Evolutionary conservation across 2,888 invertebrate species (phyloP), one percentile per base, ranked within the genome.

Genomic region (Drosophila fulvimacula): DNA sequence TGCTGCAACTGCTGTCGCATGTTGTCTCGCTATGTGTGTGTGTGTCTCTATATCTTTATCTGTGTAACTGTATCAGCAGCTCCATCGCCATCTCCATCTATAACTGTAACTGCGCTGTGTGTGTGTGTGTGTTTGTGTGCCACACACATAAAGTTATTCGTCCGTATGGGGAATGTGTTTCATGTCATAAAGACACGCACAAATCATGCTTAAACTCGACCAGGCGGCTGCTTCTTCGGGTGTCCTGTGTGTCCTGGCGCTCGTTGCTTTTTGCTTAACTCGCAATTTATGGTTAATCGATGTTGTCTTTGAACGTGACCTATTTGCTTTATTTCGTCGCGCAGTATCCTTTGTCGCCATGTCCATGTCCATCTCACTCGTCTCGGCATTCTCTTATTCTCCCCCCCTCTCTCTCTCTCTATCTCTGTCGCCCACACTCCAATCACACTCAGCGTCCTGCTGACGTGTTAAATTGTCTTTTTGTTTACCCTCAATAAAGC

Each of bases 271-370:
- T 83, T 85, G 90, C 90, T 90, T 88, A 88, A 89, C 90, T 89
- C 82, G 89, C 89, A 89, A 90, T 90, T 90, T 90, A 90, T 89
- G 90, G 89, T 87, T 88, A 90, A 90, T 90, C 90, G 90, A 90
- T 90, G 90, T 88, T 88, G 83, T 82, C 81, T 76, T 77, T 80
- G 87, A 89, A 90, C 90, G 90, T 90, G 90, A 90, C 90, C 90
- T 83, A 89, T 90, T 90, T 85, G 88, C 83, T 84, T 85, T 85
- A 86, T 85, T 88, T 84, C 66, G 69, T 70, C 62, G 68, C 66
- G 64, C 62, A 42, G 44, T 70, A 73, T 81, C 69, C 70, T 64
- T 65, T 67, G 60, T 56, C 68, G 57, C 38, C 69, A 65, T 65
- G 42, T 73, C 62, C 56, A 27, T 34, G 61, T 63, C 56, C 41